phyloP scores from a whole-genome alignment of 2,113 vertebrate genomes.

The Ariopsis seemanni region DNA sequence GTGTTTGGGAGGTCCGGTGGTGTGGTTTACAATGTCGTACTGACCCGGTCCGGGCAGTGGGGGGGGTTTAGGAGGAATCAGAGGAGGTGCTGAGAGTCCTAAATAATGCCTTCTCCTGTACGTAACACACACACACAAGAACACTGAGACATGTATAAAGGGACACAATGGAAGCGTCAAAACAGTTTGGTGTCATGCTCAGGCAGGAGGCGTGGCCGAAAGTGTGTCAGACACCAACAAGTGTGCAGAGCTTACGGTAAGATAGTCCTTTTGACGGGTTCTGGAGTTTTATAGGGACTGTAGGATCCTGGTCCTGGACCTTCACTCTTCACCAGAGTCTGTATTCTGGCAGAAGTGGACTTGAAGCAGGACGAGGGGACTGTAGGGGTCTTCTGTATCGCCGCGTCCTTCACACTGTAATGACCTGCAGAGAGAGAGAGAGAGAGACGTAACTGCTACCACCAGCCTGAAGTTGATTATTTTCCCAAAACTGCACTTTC shows the following conservation, averaged over 20 bases:
- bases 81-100: slow-evolving; percentile 67
- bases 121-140: slow-evolving; percentile 52
- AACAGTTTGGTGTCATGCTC: neutral
- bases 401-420: slow-evolving; percentile 66
- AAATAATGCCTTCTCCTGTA: slow-evolving; percentile 67
- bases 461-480: too few species aligned
- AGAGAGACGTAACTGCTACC: too few species aligned
- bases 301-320: slow-evolving; percentile 73
- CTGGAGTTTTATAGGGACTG: slow-evolving; percentile 60
- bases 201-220: neutral
- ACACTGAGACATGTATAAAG: neutral
- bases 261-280: slow-evolving; percentile 55
- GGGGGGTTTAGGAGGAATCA: slow-evolving; percentile 64
- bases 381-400: slow-evolving; percentile 63
- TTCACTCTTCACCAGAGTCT: slow-evolving; percentile 17
- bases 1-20: slow-evolving; percentile 50
- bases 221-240: neutral
- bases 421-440: slow-evolving; percentile 65
- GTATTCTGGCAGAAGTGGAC: slow-evolving; percentile 64
- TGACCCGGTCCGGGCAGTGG: slow-evolving; percentile 74
- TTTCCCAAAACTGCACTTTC: too few species aligned
- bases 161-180: neutral
- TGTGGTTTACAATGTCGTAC: slow-evolving; percentile 62
- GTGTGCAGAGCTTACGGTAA: slow-evolving; percentile 60
- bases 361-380: slow-evolving; percentile 71